Percentiles rank a stretch among this genome's conserved stretches.
Evolutionary conservation across 2,113 vertebrate genomes (phyloP).

Genomic region (Pseudolaguvia tuberculata): DNA sequence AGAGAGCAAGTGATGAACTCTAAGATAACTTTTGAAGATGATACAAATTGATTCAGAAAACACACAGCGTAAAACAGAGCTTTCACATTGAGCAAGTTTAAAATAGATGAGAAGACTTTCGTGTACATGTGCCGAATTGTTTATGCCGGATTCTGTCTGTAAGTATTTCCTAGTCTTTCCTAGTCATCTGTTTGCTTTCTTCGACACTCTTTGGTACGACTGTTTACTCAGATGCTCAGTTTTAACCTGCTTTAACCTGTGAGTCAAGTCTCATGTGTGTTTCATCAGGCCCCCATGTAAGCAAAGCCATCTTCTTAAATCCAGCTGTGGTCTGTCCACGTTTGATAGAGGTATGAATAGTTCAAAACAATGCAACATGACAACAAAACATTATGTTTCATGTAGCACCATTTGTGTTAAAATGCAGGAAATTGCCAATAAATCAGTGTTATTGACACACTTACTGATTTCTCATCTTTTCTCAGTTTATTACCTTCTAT

Average conservation of each 20-base stretch:
- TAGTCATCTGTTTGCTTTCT: conserved; percentile 14
- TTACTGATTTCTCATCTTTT: too few species aligned
- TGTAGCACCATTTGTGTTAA: not conserved
- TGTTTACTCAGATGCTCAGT: conserved; percentile 6
- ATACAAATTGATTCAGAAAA: not conserved
- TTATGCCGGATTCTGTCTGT: not conserved
- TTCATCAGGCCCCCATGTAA: not conserved
- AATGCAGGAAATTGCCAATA: too few species aligned
- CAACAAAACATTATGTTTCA: conserved; percentile 11
- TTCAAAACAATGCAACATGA: conserved; percentile 6
- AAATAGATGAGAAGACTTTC: not conserved
- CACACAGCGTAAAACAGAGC: not conserved
- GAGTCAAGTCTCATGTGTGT: not conserved
- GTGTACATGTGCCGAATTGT: not conserved
- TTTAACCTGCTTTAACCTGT: conserved; percentile 6
- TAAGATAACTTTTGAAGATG: not conserved
- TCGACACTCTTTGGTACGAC: not conserved
- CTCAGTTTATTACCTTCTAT: too few species aligned
- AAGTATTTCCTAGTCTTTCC: not conserved
- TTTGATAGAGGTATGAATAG: not conserved
- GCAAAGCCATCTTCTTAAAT: not conserved
- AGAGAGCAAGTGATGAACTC: not conserved
- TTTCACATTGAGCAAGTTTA: not conserved
- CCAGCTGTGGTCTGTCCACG: conserved; percentile 9
- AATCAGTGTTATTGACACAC: too few species aligned